Base-by-base conservation (phyloP, 2,113 vertebrate species). In the Spea bombifrons region DNA sequence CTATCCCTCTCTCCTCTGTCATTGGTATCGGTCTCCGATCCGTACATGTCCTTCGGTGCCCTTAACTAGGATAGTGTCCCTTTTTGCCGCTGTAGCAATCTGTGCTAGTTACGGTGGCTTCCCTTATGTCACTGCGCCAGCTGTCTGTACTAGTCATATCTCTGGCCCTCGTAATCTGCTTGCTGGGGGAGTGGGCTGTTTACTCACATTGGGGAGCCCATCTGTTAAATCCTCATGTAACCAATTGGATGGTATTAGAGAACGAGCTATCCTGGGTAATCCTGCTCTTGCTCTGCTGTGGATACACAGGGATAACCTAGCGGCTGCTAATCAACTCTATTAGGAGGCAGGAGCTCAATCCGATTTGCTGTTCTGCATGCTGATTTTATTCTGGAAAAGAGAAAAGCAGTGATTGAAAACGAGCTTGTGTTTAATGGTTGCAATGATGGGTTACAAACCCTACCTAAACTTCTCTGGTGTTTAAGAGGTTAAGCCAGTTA, bases 351-450 rank as follows among this genome's bases (percentile, higher is more conserved):
- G n/a, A n/a, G n/a, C n/a, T n/a, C n/a, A n/a, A n/a, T n/a, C n/a
- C n/a, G n/a, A n/a, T n/a, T n/a, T n/a, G n/a, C n/a, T 71, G 52
- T 13, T 7, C 70, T 49, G 49, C 53, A 67, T 80, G 66, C n/a
- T 13, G 48, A 73, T 65, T 71, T 53, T 8, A 72, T 73, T 79
- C 61, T 79, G 52, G 59, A 4, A 45, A 15, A 57, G 49, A n/a
- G 49, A 5, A 10, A 57, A 79, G 10, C 61, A 79, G 13, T 66
- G 6, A 57, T 13, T 57, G 7, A 57, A 57, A 57, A 57, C 55
- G 55, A 5, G 5, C 4, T 13, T 7, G 5, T 57, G 12, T 7
- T 13, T 57, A 4, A 4, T 4, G 55, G 55, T 57, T 13, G 5
- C 9, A 4, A 3, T 57, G 4, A 52, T 52, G 50, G 50, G 50